Base-by-base conservation (phyloP, 2,888 invertebrate species). In the Aleiodes alternator region DNA sequence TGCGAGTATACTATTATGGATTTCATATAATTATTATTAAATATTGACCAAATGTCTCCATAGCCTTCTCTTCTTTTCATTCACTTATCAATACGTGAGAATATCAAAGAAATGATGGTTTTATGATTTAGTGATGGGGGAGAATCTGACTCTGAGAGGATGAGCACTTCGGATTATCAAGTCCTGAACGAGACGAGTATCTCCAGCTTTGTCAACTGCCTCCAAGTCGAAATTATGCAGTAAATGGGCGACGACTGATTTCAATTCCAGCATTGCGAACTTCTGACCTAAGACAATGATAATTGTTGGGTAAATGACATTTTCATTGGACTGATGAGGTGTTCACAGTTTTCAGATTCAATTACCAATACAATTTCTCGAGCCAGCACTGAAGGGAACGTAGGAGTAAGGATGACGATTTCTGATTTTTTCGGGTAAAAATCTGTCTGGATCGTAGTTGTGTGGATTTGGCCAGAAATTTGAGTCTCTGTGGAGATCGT, bases 301-400 rank as follows among this genome's bases (percentile, higher is more conserved):
- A 51, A 51, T 1, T 51, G 0, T 1, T 11, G 3, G 12, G 3
- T 11, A 29, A 23, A 50, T 14, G 11, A 16, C 0, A 50, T 14
- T 50, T 14, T 57, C 9, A 16, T 4, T 16, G 48, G 48, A 68
- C 50, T 9, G 2, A 23, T 23, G 23, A 68, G 9, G 16, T 68
- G 48, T 48, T 48, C 50, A 5, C 0, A 23, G 16, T 23, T 29
- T 8, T 16, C 1, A 7, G 4, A 16, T 16, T 61, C 8, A 76
- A 72, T 84, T 88, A 93, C 93, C 94, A 80, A 94, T 93, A 80
- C 94, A 94, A 85, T 94, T 94, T 23, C 94, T 90, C 0, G 92
- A 92, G 2, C 94, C 94, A 0, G 93, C 94, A 83, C 94, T 94
- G 78, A 93, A 93, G 0, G 93, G 93, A 50, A 93, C 90, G 83